These are phyloP conservation scores for Tenualosa thibaudeaui DNA, from an alignment of 2,797 vertebrate species.

Conservation along the genomic window DNA sequence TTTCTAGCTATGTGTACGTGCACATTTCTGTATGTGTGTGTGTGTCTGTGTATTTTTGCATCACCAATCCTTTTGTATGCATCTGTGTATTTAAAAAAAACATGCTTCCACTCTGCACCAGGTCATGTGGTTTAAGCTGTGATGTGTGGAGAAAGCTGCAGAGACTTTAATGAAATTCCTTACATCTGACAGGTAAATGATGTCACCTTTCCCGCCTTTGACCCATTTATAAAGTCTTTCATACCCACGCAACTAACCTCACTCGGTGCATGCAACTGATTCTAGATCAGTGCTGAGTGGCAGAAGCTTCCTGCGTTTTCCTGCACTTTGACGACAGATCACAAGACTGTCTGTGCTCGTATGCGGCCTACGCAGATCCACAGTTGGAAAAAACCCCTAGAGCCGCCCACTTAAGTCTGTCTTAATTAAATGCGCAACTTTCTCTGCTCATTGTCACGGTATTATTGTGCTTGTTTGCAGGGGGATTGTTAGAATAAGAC, in stretches of 20 bases:
- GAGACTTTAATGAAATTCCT: not conserved
- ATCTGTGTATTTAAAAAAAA: not conserved
- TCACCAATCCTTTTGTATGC: not conserved
- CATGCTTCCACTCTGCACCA: not conserved
- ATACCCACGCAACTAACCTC: not conserved
- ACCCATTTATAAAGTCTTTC: not conserved
- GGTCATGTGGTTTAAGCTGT: not conserved
- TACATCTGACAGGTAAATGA: not conserved
- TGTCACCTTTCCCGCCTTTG: not conserved
- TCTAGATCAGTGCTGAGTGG: not conserved
- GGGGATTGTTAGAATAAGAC: conserved; percentile 9
- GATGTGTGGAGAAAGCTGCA: not conserved
- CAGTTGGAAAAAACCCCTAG: not conserved
- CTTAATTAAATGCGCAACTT: conserved; percentile 10
- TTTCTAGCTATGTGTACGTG: not conserved
- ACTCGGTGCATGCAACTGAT: not conserved
- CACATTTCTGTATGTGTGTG: not conserved
- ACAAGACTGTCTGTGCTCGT: not conserved
- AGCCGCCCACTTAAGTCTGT: conserved; percentile 12
- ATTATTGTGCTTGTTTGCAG: conserved; percentile 7
- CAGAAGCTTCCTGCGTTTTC: not conserved
- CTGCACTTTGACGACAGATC: not conserved
- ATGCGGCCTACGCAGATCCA: not conserved
- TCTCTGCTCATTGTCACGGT: conserved; percentile 7
- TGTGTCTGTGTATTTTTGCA: not conserved